Percentiles rank a stretch among this genome's conserved stretches.
Evolutionary conservation across 2,113 vertebrate species (phyloP).

Genomic region (Prunella himalayana): DNA sequence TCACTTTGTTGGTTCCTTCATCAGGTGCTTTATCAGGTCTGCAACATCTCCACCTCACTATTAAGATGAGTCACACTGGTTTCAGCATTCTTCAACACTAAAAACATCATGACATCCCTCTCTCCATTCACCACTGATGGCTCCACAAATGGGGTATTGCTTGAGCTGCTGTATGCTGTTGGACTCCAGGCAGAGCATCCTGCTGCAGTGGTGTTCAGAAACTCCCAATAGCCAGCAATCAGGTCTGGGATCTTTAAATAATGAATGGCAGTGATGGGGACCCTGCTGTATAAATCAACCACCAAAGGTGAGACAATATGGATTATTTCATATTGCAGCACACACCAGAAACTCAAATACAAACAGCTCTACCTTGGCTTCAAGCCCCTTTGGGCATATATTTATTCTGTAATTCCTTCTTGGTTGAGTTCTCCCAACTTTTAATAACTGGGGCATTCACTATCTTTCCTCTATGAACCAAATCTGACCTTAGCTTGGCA

Average conservation of each 20-base stretch:
- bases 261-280: accelerated
- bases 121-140: neutral
- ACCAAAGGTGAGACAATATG: neutral
- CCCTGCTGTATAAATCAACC: neutral
- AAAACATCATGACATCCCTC: neutral
- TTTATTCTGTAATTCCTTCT: neutral
- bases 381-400: neutral
- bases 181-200: neutral
- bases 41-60: neutral
- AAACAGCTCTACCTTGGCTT: neutral
- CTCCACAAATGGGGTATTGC: neutral
- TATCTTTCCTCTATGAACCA: neutral
- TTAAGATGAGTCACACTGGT: neutral
- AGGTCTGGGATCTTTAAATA: neutral
- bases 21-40: neutral
- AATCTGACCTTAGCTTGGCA: neutral
- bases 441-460: neutral
- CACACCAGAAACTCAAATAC: neutral
- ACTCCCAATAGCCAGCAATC: neutral
- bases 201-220: neutral
- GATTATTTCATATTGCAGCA: neutral
- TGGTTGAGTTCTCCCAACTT: neutral
- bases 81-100: neutral
- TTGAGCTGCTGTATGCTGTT: accelerated
- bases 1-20: neutral